phyloP scores from a whole-genome alignment of 1,140 invertebrate genomes.

The Achatina immaculata region DNA sequence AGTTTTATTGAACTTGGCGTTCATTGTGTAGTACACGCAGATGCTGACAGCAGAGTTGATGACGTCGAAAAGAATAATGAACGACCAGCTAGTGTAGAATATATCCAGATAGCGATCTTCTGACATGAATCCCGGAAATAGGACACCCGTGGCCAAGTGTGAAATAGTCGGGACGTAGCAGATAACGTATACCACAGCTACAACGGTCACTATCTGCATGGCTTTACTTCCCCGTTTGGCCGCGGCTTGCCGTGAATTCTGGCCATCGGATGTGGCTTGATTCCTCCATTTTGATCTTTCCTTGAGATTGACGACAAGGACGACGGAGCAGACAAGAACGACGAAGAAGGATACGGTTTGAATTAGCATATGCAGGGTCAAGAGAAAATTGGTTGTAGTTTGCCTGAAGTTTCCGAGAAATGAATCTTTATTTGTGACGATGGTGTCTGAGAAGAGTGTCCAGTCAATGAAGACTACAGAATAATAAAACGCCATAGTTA shows the following conservation, averaged over 20 bases:
- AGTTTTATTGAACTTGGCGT: neutral
- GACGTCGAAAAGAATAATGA: neutral
- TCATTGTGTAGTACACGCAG: slow-evolving; percentile 1
- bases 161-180: neutral
- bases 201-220: neutral
- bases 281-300: neutral
- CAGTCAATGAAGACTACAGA: neutral
- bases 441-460: neutral
- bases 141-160: too few relatives aligned
- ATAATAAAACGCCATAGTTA: neutral
- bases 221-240: neutral
- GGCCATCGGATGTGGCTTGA: neutral
- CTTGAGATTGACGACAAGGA: neutral
- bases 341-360: neutral
- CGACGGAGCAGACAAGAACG: neutral
- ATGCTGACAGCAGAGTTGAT: neutral
- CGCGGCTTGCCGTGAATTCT: neutral
- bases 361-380: neutral
- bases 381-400: too few relatives aligned
- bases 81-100: neutral
- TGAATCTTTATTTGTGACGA: neutral
- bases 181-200: neutral
- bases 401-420: neutral
- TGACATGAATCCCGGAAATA: neutral
- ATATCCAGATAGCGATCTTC: neutral